Evolutionary conservation across 2,888 invertebrate genomes (phyloP), one percentile per base, ranked within the genome.

Genomic region (Melanostoma mellinum): DNA sequence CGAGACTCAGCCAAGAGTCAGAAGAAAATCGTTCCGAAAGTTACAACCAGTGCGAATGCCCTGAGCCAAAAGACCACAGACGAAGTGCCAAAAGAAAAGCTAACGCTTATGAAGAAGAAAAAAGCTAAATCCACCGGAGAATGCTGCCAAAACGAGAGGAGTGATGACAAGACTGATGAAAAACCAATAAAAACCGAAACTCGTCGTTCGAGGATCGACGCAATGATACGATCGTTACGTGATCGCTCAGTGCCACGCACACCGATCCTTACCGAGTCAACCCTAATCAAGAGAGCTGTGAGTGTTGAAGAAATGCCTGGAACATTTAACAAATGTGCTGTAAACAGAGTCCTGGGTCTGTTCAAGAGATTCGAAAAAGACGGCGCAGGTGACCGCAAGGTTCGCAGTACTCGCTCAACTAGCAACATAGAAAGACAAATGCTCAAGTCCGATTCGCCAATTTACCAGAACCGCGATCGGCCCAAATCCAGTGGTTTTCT

Each of bases 301-400:
- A 95, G 96, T 44, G 93, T 95, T 30, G 95, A 95, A 86, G 94
- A 95, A 87, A 92, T 95, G 72, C 92, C 94, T 42, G 92, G 91
- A 36, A 90, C 90, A 32, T 92, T 93, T 55, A 93, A 93, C 55
- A 93, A 93, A 87, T 94, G 94, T 8, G 94, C 95, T 3, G 96
- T 96, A 0, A 95, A 94, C 88, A 94, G 94, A 87, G 96, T 97
- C 53, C 91, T 97, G 74, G 96, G 96, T 0, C 91, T 96, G 3
- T 96, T 97, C 87, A 95, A 94, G 86, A 95, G 95, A 90, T 94
- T 94, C 89, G 94, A 95, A 90, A 93, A 95, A 63, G 92, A 94
- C 86, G 92, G 92, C 77, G 87, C 92, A 87, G 89, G 92, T 87
- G 89, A 90, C 63, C 86, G 88, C 6, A 88, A 88, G 2, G 89